Evolutionary conservation across 2,888 invertebrate genomes (phyloP).

Genomic region (Synanthedon formicaeformis): DNA sequence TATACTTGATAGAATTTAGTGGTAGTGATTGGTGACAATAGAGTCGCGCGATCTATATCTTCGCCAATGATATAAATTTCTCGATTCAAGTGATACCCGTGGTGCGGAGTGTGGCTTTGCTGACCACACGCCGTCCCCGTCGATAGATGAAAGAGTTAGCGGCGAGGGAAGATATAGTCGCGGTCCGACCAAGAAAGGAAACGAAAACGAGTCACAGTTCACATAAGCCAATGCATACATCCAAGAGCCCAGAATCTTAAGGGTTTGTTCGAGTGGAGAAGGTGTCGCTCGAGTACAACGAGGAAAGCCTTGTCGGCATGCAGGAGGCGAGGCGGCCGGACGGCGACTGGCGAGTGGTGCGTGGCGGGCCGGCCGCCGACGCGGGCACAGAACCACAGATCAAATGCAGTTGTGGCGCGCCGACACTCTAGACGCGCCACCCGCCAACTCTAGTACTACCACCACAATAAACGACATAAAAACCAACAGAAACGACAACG

Average conservation of each 20-base stretch:
- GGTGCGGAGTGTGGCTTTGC: conserved; percentile 24
- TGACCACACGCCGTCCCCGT: conserved; percentile 20
- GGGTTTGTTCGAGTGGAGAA: conserved; percentile 57
- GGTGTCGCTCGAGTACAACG: conserved; percentile 62
- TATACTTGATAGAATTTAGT: conserved; percentile 55
- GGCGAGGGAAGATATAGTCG: conserved; percentile 56
- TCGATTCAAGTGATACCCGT: conserved; percentile 5
- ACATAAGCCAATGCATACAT: conserved; percentile 71
- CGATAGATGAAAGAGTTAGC: conserved; percentile 10
- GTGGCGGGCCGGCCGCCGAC: conserved; percentile 19
- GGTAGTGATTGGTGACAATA: conserved; percentile 57
- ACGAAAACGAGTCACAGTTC: conserved; percentile 71
- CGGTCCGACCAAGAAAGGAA: conserved; percentile 67
- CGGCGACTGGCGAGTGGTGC: conserved; percentile 9
- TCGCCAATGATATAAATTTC: conserved; percentile 25
- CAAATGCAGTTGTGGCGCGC: conserved; percentile 66
- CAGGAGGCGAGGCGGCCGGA: conserved; percentile 56
- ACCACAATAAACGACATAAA: conserved; percentile 65
- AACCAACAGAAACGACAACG: conserved; percentile 66
- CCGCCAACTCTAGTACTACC: conserved; percentile 64
- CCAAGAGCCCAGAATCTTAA: conserved; percentile 71
- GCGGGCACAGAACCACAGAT: conserved; percentile 68
- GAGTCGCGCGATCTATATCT: conserved; percentile 65
- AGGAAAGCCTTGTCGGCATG: conserved; percentile 67
- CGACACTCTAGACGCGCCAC: conserved; percentile 31